Evolutionary conservation across 1,140 invertebrate species (phyloP).

Genomic region (Yoshiicerus persimilis): DNA sequence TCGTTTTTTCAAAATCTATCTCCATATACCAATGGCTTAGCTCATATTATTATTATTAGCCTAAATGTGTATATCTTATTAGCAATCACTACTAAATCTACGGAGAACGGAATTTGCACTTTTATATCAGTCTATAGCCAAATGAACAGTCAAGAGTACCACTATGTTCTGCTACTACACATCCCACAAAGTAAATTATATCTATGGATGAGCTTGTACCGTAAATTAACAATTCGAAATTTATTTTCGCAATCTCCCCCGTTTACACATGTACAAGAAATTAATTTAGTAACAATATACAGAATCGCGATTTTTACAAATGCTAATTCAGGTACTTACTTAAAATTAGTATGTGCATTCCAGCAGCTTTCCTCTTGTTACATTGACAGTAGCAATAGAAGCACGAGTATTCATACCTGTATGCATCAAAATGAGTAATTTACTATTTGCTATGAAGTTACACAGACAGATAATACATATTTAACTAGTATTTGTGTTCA

Average conservation of each 20-base stretch:
- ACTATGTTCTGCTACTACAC: too few relatives aligned
- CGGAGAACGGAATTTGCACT: background rate
- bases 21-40: too few relatives aligned
- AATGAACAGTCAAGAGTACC: background rate
- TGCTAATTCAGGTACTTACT: background rate
- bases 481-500: slow-evolving; percentile 17
- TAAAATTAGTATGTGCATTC: background rate
- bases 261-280: background rate
- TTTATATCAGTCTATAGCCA: background rate
- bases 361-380: background rate
- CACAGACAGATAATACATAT: slow-evolving; percentile 12
- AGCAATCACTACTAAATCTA: background rate
- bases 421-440: background rate
- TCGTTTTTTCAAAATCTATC: too few relatives aligned
- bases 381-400: background rate
- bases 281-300: background rate
- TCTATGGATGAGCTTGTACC: background rate
- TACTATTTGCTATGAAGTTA: slow-evolving; percentile 11
- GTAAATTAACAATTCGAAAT: background rate
- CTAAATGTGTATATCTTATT: background rate
- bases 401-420: background rate
- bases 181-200: background rate
- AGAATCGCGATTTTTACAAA: background rate
- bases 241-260: background rate
- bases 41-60: too few relatives aligned